These are phyloP conservation scores for Sminthurinus signatus DNA, from an alignment of 1,140 invertebrate genomes.

Conservation along the genomic window DNA sequence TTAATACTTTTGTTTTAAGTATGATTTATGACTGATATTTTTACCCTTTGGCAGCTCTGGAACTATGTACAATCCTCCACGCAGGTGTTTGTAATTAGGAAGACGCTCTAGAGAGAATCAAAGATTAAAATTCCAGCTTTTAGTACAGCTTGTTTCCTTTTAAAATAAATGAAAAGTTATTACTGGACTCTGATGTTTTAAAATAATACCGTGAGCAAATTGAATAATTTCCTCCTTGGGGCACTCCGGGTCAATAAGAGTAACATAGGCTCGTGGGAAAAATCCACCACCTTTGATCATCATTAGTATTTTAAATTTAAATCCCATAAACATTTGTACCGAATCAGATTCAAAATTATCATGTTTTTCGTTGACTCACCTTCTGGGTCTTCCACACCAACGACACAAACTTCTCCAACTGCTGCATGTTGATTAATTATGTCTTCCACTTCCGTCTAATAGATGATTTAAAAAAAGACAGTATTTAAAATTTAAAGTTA, in stretches of 20 bases:
- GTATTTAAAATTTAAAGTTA: too few species aligned
- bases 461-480: too few species aligned
- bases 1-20: too few species aligned
- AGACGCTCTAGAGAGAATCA: neutral
- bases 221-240: constrained; percentile 1
- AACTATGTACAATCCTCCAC: constrained; percentile 18
- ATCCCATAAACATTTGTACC: too few species aligned
- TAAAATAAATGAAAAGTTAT: neutral
- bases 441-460: constrained; percentile 33
- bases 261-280: constrained; percentile 24
- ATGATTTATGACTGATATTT: too few species aligned
- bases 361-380: too few species aligned
- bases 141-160: neutral
- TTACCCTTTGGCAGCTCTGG: constrained; percentile 12
- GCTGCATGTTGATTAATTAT: constrained; percentile 23
- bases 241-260: neutral
- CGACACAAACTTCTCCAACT: constrained; percentile 26
- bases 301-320: too few species aligned
- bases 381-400: constrained; percentile 19
- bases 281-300: too few species aligned
- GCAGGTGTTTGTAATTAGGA: constrained; percentile 10
- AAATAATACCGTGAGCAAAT: neutral
- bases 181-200: neutral
- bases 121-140: neutral
- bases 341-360: too few species aligned